Base-by-base conservation (phyloP, 2,113 vertebrate species). In the Zapornia atra region DNA sequence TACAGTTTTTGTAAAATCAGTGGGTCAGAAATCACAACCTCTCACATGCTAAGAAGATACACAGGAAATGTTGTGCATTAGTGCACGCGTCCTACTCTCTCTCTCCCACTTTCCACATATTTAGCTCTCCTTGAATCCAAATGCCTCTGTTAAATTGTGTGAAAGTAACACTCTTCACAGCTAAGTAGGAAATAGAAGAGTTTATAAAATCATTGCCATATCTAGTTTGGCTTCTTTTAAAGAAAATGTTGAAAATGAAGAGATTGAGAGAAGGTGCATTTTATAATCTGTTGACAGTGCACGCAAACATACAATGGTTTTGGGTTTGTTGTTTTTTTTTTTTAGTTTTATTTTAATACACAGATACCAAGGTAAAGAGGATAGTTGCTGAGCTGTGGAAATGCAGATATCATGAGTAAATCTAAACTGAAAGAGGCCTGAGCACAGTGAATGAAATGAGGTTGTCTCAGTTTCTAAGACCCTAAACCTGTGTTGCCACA, bases 71-170 rank as follows among this genome's bases (percentile, higher is more conserved):
- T 34, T 42, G 13, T 44, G 20, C 2, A 3, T 29, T 34, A 26
- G 12, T n/a, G 38, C 12, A 48, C 2, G 5, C 12, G 8, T 28
- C 48, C 48, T 48, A 9, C 48, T 59, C 14, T 9, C 11, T 42
- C 7, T 72, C 15, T 29, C 5, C 6, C 5, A 5, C 10, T 73
- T 1, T 8, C 3, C 6, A n/a, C 1, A 0, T 69, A 34, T 51
- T 65, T 64, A 56, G 1, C 9, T 8, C 22, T 44, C 7, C 31
- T 68, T 60, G 29, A 83, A 69, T 4, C 1, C 48, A 53, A 56
- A 86, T 15, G 0, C 5, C 84, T 63, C 12, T 44, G 5, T 56
- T 36, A 79, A 70, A 68, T 46, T 82, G 2, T 40, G 15, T 54
- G 40, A 59, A 81, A 76, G 3, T 44, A 44, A 46, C 6, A 36